Base-by-base conservation (phyloP, 2,113 vertebrate species). In the Grallaria varia region DNA sequence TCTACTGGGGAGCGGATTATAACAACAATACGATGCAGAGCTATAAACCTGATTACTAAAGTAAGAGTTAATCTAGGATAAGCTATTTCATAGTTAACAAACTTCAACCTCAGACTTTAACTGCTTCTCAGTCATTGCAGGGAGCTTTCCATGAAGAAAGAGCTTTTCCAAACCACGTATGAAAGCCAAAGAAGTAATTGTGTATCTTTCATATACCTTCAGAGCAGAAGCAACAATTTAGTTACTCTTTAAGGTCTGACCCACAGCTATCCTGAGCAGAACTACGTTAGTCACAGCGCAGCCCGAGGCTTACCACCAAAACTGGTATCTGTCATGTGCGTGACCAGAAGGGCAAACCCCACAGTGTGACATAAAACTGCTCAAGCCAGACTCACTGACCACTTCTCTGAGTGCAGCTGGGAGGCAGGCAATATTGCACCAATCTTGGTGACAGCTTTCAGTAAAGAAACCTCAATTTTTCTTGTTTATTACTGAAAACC, bases 51-150 rank as follows among this genome's bases (percentile, higher is more conserved):
- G 49, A 87, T 90, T 91, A 96, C 77, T 50, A 49, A 93, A 92
- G 4, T 68, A 95, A 93, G 62, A 83, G 50, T 90, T 95, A 80
- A 94, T 90, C 88, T 77, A 90, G 59, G 59, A 94, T 89, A 90
- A 95, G 39, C 79, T 93, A 71, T 67, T 90, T 89, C 69, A 87
- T 86, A 71, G 50, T 75, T 89, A 96, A 92, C 6, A 2, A 81
- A 89, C 73, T 87, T 88, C 73, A 93, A 24, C 11, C 42, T 86
- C 39, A 20, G 76, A 80, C 84, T 83, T 88, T 16, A 87, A 71
- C 33, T 63, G 63, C 23, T 92, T 83, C 89, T 86, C 79, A 45
- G 55, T 63, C 35, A 25, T 9, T 53, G 59, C 53, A 79, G 53
- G 47, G 91, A 93, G 69, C 35, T 73, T 93, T 89, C 78, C 12